Evolutionary conservation across 2,113 vertebrate genomes (phyloP), one percentile per base, ranked within the genome.

Genomic region (Tachycineta bicolor): DNA sequence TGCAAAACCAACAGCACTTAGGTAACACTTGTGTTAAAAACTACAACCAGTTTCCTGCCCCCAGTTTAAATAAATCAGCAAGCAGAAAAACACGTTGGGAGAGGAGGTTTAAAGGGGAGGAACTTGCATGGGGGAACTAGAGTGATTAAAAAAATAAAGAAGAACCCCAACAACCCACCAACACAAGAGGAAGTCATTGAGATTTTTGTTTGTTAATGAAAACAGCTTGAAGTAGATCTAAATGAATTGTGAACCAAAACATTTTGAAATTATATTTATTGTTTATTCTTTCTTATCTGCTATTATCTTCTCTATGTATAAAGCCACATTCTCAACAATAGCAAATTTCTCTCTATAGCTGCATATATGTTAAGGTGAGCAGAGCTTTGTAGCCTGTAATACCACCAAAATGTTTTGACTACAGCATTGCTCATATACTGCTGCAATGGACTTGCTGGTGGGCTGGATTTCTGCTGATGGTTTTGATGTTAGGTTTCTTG

Each of bases 31-130:
- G 24, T 11, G 2, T 53, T 78, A 71, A 69, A 83, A 65, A 37
- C 29, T 67, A 33, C 34, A 58, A 7, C 14, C 47, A 31, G 26
- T 34, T 90, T 70, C 79, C 69, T 92, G 52, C 75, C 11, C 52
- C 13, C 4, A 3, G 39, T 94, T 95, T 93, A 92, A 96, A 90
- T 89, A 89, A 69, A 81, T 24, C 71, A 87, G 64, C 60, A 52
- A 86, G 44, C 52, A 94, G 78, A 92, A 88, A 67, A 83, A 92
- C 76, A 93, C 10, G 2, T 52, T 87, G 93, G 88, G 90, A 96
- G 16, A 26, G 47, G 41, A 75, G 12, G 6, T 37, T 63, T 81
- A 75, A 92, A 52, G 33, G 75, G 71, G 43, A 78, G 56, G 73
- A 70, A 60, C 49, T 53, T 47, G 12, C 5, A 17, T 17, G 5